Conservation (phyloP, 2,113 vertebrate genomes). For the Synodontis membranacea region DNA sequence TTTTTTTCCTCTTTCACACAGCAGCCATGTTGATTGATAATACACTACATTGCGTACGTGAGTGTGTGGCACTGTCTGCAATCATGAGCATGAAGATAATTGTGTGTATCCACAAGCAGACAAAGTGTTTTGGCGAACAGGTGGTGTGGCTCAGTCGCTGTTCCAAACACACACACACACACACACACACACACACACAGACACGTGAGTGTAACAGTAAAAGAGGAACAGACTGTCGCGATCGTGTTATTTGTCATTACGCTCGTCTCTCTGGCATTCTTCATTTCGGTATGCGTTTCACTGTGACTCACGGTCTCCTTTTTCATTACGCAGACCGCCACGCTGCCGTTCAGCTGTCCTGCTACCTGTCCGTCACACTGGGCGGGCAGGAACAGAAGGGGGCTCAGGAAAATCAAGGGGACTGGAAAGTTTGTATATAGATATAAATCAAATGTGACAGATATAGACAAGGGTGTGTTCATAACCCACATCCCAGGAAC, state of each 20-base stretch:
- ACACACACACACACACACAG: background rate
- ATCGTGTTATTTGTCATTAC: slow-evolving; percentile 28
- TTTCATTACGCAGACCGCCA: slow-evolving; percentile 25
- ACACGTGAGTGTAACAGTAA: background rate
- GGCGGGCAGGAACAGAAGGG: background rate
- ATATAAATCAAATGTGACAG: background rate
- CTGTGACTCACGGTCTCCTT: slow-evolving; percentile 26
- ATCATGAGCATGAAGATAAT: slow-evolving; percentile 1
- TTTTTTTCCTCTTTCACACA: slow-evolving; percentile 9
- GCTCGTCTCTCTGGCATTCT: slow-evolving; percentile 5
- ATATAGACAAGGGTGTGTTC: too few species aligned
- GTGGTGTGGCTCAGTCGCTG: slow-evolving; percentile 30
- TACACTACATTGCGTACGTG: slow-evolving; percentile 15
- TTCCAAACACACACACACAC: background rate
- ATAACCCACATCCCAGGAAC: too few species aligned
- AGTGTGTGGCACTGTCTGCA: slow-evolving; percentile 9
- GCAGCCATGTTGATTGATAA: slow-evolving; percentile 16
- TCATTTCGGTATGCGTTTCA: background rate
- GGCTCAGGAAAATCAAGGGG: background rate
- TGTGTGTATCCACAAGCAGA: slow-evolving; percentile 27
- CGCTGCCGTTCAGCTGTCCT: background rate
- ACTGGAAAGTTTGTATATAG: background rate
- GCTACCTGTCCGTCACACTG: background rate
- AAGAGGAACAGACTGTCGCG: slow-evolving; percentile 7
- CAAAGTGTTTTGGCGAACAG: slow-evolving; percentile 25